These are phyloP conservation scores for Rhinogobius similis DNA, from an alignment of 2,113 vertebrate species.

Conservation along the genomic window DNA sequence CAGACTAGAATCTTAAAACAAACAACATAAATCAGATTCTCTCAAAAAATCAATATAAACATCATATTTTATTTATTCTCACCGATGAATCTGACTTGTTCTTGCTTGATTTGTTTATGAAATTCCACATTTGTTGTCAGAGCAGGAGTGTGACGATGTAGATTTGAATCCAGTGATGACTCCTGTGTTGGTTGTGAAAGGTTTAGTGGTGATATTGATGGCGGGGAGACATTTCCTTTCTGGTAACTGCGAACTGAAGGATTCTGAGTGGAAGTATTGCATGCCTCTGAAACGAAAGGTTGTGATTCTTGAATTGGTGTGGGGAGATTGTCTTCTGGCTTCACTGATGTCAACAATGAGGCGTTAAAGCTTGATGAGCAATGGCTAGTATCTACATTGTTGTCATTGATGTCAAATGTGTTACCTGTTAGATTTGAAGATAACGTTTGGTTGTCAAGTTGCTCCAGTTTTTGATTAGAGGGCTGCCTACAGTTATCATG, in stretches of 20 bases:
- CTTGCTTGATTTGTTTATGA: conserved; percentile 47
- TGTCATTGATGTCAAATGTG: conserved; percentile 73
- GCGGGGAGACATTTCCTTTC: conserved; percentile 43
- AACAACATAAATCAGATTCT: conserved; percentile 8
- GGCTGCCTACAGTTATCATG: conserved; percentile 13
- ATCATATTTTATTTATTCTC: conserved; percentile 25
- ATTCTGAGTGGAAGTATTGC: conserved; percentile 17
- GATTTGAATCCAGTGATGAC: conserved; percentile 30
- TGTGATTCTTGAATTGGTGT: conserved; percentile 79
- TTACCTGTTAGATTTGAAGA: conserved; percentile 37
- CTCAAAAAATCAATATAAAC: not conserved
- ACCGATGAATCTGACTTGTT: conserved; percentile 62
- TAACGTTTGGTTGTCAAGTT: conserved; percentile 52
- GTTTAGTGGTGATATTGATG: conserved; percentile 30
- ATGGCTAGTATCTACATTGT: conserved; percentile 51
- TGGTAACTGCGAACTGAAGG: conserved; percentile 23
- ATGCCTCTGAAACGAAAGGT: conserved; percentile 30
- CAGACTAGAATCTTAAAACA: conserved; percentile 44
- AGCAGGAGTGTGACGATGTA: conserved; percentile 24
- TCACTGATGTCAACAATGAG: conserved; percentile 24
- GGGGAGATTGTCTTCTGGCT: conserved; percentile 66
- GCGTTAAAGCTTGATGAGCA: conserved; percentile 15
- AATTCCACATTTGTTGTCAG: conserved; percentile 22
- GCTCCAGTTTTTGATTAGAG: conserved; percentile 39
- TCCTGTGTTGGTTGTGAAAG: conserved; percentile 55